Percentiles rank a stretch among this genome's conserved stretches.
These are phyloP conservation scores for Neosilurus mollespiculum DNA, from an alignment of 2,797 vertebrate species.

Conservation along the genomic window DNA sequence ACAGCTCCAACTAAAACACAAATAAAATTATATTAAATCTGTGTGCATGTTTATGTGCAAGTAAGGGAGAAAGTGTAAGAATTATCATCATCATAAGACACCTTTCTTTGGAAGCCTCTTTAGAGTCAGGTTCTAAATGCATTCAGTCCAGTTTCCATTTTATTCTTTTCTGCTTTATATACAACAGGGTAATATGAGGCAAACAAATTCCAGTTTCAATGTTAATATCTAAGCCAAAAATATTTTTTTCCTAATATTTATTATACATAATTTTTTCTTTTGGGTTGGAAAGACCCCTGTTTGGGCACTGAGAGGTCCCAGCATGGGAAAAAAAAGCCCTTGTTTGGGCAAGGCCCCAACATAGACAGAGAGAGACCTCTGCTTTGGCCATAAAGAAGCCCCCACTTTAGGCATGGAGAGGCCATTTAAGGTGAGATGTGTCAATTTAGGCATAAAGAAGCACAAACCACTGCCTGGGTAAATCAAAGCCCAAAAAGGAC, in stretches of 20 bases:
- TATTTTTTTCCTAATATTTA: neutral
- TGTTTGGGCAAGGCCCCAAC: no score
- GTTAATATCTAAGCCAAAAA: neutral
- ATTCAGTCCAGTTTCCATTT: neutral
- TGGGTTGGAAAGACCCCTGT: no score
- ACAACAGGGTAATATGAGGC: neutral
- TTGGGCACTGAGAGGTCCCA: neutral
- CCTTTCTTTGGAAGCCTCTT: neutral
- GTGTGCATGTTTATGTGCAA: no score
- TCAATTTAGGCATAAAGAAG: neutral
- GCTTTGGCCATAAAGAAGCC: no score
- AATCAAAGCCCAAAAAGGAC: no score
- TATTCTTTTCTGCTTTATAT: neutral
- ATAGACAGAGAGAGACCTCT: no score
- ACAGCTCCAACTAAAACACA: conserved; percentile 87
- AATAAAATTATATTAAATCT: neutral
- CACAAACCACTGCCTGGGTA: neutral
- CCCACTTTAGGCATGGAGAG: neutral
- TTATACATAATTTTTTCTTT: no score
- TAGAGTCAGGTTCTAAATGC: neutral
- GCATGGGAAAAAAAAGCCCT: neutral
- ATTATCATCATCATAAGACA: neutral
- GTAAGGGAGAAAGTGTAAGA: neutral
- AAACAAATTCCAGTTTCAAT: neutral
- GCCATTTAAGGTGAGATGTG: no score